phyloP scores from a whole-genome alignment of 2,888 invertebrate genomes.

The Patella ulyssiponensis region DNA sequence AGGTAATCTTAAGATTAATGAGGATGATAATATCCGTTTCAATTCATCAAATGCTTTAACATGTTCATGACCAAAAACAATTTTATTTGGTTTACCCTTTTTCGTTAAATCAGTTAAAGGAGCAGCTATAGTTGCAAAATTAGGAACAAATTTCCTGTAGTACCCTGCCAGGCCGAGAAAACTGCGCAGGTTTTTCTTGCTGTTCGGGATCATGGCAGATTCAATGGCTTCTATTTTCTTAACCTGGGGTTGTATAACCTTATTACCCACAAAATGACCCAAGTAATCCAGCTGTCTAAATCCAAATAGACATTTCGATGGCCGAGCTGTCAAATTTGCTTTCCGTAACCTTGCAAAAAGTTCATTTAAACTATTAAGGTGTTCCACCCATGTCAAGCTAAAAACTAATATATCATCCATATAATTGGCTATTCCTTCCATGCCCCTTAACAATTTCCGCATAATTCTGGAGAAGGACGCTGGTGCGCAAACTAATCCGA shows the following conservation, averaged over 20 bases:
- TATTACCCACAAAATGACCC: conserved; percentile 42
- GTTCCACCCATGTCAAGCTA: background rate
- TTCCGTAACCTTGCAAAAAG: background rate
- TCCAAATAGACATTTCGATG: background rate
- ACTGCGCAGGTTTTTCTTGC: conserved; percentile 33
- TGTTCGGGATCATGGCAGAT: conserved; percentile 30
- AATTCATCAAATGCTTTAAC: conserved; percentile 32
- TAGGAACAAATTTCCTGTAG: conserved; percentile 37
- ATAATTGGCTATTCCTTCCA: background rate
- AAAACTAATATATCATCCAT: conserved; percentile 1
- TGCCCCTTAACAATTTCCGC: conserved; percentile 7
- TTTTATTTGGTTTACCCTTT: conserved; percentile 27
- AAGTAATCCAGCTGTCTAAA: conserved; percentile 14
- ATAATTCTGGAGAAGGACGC: conserved; percentile 25
- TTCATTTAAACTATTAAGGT: background rate
- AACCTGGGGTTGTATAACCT: conserved; percentile 32
- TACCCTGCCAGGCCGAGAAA: conserved; percentile 37
- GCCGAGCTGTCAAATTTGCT: background rate
- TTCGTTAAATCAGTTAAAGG: conserved; percentile 26
- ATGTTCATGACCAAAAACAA: conserved; percentile 32
- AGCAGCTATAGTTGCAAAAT: conserved; percentile 30
- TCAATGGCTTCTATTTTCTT: conserved; percentile 31
- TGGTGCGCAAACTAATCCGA: background rate
- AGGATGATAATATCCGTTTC: conserved; percentile 22
- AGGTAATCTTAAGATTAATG: conserved; percentile 39